A percentile compares a stretch with the other conserved stretches of the same genome.
Conservation (phyloP, 2,797 vertebrate genomes). For the Lithobates sylvaticus region DNA sequence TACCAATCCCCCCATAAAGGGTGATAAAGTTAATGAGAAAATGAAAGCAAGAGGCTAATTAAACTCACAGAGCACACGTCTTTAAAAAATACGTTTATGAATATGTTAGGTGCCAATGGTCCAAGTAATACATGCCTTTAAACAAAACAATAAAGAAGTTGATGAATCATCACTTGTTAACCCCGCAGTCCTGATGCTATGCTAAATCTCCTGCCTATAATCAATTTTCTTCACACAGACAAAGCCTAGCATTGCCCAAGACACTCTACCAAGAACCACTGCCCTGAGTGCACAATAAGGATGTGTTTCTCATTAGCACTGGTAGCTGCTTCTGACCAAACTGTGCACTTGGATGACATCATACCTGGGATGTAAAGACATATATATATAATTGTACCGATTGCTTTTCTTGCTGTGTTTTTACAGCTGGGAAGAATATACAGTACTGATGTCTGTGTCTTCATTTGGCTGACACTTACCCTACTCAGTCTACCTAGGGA, state of each 20-base stretch:
- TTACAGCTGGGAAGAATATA: constrained; percentile 57
- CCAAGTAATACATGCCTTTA: background rate
- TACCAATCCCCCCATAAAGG: no score
- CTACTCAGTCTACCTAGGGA: constrained; percentile 33
- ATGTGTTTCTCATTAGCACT: background rate
- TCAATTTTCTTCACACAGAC: background rate
- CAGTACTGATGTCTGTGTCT: constrained; percentile 54
- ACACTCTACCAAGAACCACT: background rate
- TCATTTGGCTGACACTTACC: constrained; percentile 49
- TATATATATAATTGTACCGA: constrained; percentile 54
- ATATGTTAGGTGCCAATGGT: background rate
- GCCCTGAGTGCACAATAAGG: background rate
- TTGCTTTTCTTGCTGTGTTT: constrained; percentile 61
- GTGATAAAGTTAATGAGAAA: no score
- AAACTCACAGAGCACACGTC: no score
- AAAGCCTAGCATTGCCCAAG: background rate
- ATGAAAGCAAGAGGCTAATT: no score
- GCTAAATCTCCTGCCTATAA: background rate
- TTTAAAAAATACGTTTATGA: no score
- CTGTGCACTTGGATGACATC: background rate
- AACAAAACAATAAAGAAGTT: background rate
- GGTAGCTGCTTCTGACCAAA: background rate
- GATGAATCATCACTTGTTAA: background rate
- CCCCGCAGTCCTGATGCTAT: background rate
- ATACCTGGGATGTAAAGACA: constrained; percentile 5